Conservation (phyloP, 2,888 invertebrate genomes). For the Habroteleia sp. region DNA sequence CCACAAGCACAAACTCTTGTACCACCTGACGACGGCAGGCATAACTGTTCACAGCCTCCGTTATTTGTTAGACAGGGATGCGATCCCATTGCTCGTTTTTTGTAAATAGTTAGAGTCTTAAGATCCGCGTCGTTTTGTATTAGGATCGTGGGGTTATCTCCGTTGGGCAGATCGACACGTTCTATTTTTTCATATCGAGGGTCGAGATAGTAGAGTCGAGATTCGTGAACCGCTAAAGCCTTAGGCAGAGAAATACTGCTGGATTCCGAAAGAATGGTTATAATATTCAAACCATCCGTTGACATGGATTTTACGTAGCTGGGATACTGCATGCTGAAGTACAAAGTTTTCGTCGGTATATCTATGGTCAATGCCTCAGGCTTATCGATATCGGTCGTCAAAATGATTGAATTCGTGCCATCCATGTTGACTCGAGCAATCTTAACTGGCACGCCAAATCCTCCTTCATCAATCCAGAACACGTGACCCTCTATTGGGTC, state of each 20-base stretch:
- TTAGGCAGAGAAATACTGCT: constrained; percentile 90
- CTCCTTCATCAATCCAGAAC: constrained; percentile 98
- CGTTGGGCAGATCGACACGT: constrained; percentile 90
- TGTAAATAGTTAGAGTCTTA: constrained; percentile 92
- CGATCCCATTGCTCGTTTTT: constrained; percentile 89
- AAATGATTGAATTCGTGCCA: constrained; percentile 89
- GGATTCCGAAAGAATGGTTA: constrained; percentile 85
- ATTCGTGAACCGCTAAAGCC: constrained; percentile 91
- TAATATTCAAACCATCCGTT: constrained; percentile 87
- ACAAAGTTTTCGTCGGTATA: constrained; percentile 90
- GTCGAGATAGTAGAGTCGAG: constrained; percentile 92
- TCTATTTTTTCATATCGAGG: constrained; percentile 94
- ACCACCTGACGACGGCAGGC: constrained; percentile 91
- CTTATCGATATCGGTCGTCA: constrained; percentile 87
- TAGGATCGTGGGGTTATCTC: constrained; percentile 88
- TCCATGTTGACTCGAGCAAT: constrained; percentile 96
- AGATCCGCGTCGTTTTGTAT: constrained; percentile 93
- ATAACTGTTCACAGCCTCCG: constrained; percentile 97
- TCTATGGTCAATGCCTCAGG: constrained; percentile 94
- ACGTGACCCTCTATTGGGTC: constrained; percentile 95
- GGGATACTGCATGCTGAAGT: constrained; percentile 92
- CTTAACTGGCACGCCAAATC: constrained; percentile 92
- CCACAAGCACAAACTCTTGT: constrained; percentile 93
- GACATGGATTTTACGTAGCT: constrained; percentile 87
- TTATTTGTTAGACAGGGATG: constrained; percentile 93